These are phyloP conservation scores for Pantherophis alleghaniensis DNA, from an alignment of 2,797 vertebrate species.

Conservation along the genomic window DNA sequence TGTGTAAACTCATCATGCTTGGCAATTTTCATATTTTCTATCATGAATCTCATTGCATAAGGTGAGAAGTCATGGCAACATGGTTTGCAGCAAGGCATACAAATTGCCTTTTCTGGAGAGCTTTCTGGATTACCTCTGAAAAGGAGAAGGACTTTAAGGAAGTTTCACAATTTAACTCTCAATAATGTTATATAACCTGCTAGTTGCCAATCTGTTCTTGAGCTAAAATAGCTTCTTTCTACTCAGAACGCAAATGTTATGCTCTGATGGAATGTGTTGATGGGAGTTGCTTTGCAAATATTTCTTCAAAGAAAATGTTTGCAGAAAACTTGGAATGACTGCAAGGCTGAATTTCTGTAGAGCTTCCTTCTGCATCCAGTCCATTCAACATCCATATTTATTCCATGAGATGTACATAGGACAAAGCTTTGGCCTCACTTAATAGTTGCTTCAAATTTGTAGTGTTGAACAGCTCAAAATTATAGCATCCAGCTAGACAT, in stretches of 20 bases:
- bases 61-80: neutral
- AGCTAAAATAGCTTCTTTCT: neutral
- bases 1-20: neutral
- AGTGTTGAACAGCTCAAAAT: slow-evolving; percentile 32
- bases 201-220: neutral
- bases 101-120: neutral
- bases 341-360: neutral
- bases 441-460: slow-evolving; percentile 46
- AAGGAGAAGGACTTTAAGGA: neutral
- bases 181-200: neutral
- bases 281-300: fast-evolving
- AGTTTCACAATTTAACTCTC: neutral
- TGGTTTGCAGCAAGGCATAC: neutral
- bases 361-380: neutral
- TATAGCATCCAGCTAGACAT: neutral
- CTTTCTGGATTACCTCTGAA: neutral
- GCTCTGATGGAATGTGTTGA: no score
- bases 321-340: neutral
- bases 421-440: slow-evolving; percentile 51
- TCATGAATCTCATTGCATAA: neutral
- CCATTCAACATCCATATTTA: slow-evolving; percentile 31
- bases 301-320: neutral
- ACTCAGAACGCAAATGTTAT: neutral
- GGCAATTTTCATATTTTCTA: neutral
- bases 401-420: slow-evolving; percentile 27